Percentiles rank a stretch among this genome's conserved stretches.
phyloP scores from a whole-genome alignment of 1,140 invertebrate genomes.

The Solenopsis invicta region DNA sequence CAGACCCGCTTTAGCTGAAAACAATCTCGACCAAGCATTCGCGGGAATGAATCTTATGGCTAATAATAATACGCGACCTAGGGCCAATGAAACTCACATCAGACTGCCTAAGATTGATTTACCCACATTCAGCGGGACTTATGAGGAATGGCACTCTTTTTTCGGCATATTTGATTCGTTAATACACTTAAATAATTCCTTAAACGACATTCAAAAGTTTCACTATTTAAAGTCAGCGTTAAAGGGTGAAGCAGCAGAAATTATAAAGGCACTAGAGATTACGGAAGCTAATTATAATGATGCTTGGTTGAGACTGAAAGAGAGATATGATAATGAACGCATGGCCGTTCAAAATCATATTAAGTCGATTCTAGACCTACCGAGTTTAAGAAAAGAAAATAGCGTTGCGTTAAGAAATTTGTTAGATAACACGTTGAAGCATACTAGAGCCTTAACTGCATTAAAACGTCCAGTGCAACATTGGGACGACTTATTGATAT shows the following conservation, averaged over 20 bases:
- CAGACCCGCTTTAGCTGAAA: no score
- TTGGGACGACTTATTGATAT: neutral
- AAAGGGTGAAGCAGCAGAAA: conserved; percentile 46
- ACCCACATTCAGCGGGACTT: conserved; percentile 39
- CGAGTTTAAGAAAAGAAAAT: conserved; percentile 28
- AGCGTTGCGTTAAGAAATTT: neutral
- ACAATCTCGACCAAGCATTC: no score
- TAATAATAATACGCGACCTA: no score
- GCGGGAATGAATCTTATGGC: no score
- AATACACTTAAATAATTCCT: conserved; percentile 26
- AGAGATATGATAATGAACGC: conserved; percentile 50
- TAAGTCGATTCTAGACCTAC: conserved; percentile 40
- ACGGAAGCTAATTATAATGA: neutral
- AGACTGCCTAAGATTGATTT: conserved; percentile 63
- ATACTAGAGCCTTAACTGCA: neutral
- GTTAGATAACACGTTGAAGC: neutral
- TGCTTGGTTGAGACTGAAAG: conserved; percentile 48
- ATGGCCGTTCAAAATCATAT: conserved; percentile 41
- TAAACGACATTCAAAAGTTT: conserved; percentile 64
- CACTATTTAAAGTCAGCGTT: conserved; percentile 67
- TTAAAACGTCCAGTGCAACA: neutral
- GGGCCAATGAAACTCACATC: no score
- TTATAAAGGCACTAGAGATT: neutral
- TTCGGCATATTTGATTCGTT: conserved; percentile 53
- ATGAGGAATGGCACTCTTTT: conserved; percentile 53